Evolutionary conservation across 2,888 invertebrate species (phyloP), one percentile per base, ranked within the genome.

Genomic region (Parnassius mnemosyne): DNA sequence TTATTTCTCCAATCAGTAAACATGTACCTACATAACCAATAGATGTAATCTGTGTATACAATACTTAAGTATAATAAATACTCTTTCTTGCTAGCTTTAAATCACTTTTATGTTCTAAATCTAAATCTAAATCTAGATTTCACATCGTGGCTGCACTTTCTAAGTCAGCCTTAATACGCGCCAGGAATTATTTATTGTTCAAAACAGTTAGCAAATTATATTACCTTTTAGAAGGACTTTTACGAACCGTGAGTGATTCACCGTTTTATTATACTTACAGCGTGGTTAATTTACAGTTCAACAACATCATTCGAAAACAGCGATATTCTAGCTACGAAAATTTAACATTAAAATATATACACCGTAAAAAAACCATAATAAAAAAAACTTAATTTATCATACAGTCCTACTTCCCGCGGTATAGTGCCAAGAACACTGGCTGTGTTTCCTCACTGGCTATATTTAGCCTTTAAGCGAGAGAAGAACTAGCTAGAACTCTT

Each of bases 61-160:
- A 51, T 25, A 16, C 10, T 49, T 34, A 49, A n/a, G 9, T 13
- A 12, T 43, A 16, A 12, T 43, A 16, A 43, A 43, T 49, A 57
- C 64, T 34, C 34, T 69, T 72, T 68, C 69, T 65, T 61, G 63
- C 63, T 66, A 65, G 62, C 71, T 71, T 73, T 72, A 75, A 75
- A 69, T 72, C 64, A 66, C 64, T 74, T 74, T 75, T 70, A 74
- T 74, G 70, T 67, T 68, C 69, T 67, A 74, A 73, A 77, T 77
- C 75, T 67, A 74, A 73, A 77, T 77, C 75, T 76, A 34, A 73
- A 77, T 77, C 75, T 76, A 76, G 78, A 72, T 78, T 76, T 75
- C 76, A 71, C 70, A 66, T 60, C 58, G 63, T 65, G 65, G 53
- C 69, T 71, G 69, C 68, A 73, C 78, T 79, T 78, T 78, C 77